Evolutionary conservation across 2,888 invertebrate genomes (phyloP).

Genomic region (Lepeophtheirus nordmannii): DNA sequence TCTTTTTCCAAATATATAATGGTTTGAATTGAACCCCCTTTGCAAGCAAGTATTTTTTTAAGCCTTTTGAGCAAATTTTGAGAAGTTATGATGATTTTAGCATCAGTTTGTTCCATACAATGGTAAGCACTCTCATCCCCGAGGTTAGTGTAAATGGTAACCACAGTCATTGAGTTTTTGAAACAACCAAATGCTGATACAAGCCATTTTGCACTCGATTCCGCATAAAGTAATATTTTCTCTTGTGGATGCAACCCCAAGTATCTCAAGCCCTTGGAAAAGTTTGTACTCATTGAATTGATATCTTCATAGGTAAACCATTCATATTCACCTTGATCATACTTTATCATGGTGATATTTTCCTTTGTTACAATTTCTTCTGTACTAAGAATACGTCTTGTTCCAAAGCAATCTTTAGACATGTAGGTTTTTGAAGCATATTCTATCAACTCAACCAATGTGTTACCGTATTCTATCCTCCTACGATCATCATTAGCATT

Average conservation of each 20-base stretch:
- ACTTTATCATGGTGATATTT: no score
- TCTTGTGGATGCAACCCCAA: constrained; percentile 52
- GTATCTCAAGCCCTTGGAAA: constrained; percentile 68
- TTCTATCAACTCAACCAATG: no score
- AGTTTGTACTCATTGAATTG: constrained; percentile 52
- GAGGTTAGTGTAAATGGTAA: constrained; percentile 89
- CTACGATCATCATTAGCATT: no score
- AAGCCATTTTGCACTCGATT: constrained; percentile 97
- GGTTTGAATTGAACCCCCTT: no score
- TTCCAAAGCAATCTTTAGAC: constrained; percentile 64
- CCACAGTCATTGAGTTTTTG: constrained; percentile 69
- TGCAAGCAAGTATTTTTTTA: no score
- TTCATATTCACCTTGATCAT: not conserved
- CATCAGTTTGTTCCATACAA: constrained; percentile 87
- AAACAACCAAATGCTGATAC: constrained; percentile 88
- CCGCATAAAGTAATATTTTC: constrained; percentile 63
- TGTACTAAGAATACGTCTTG: constrained; percentile 72
- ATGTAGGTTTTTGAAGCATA: constrained; percentile 41
- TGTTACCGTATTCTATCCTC: no score
- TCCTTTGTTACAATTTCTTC: constrained; percentile 44
- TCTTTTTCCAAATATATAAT: not conserved
- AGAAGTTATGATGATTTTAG: constrained; percentile 2
- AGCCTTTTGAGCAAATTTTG: not conserved
- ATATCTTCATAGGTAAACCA: constrained; percentile 72
- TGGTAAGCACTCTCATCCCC: constrained; percentile 92